A percentile compares a stretch with the other conserved stretches of the same genome.
Conservation (phyloP, 1,140 invertebrate genomes). For the Papilio helenus region DNA sequence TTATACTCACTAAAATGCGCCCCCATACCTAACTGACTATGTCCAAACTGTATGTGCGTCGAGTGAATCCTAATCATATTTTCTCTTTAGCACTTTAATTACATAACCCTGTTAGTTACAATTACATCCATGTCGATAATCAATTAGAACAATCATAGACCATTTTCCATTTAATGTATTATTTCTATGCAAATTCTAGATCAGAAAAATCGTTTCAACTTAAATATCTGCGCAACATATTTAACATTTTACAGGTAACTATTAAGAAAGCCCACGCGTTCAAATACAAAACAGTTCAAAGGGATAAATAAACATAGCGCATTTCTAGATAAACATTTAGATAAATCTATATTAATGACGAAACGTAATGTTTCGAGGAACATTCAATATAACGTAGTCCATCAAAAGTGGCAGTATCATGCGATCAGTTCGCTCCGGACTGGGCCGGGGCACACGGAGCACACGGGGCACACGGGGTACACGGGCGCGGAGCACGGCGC, state of each 20-base stretch:
- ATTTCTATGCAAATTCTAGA: background rate
- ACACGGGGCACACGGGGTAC: background rate
- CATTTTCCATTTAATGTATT: background rate
- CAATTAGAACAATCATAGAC: background rate
- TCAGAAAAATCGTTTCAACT: background rate
- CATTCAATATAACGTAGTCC: constrained; percentile 44
- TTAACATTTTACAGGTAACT: background rate
- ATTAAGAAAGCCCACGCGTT: background rate
- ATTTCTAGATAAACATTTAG: constrained; percentile 13
- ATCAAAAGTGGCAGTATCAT: constrained; percentile 50
- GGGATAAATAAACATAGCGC: background rate
- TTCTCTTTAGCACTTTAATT: background rate
- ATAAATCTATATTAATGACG: constrained; percentile 34
- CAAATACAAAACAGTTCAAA: constrained; percentile 2
- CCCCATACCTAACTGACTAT: background rate
- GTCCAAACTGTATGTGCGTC: background rate
- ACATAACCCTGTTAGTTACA: background rate
- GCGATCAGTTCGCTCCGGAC: constrained; percentile 49
- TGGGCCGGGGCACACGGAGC: background rate
- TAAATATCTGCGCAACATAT: background rate
- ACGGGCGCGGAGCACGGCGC: background rate
- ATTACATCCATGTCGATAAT: background rate
- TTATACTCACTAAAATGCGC: constrained; percentile 13
- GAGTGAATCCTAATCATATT: background rate
- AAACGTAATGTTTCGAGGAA: constrained; percentile 21